Base-by-base conservation (phyloP, 2,113 vertebrate genomes). In the Oxyruncus cristatus region DNA sequence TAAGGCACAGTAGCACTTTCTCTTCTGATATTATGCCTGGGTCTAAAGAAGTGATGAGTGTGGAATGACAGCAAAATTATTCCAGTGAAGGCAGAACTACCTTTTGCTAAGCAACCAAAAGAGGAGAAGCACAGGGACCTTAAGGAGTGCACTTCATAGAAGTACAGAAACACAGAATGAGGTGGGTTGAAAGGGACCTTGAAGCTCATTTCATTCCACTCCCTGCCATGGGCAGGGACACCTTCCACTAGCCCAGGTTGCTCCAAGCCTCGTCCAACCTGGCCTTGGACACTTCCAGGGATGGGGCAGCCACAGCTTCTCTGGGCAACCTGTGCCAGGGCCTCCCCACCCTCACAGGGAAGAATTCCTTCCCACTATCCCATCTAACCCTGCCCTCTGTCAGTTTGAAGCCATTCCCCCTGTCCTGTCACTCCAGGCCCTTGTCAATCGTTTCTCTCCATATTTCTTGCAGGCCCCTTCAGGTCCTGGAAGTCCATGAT, bases 121-220 rank as follows among this genome's bases (percentile, higher is more conserved):
- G 22, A 73, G 30, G 26, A 66, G 16, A 47, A 79, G 47, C 27
- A 55, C 5, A 1, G 0, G 0, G 13, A 9, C 58, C 49, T 88
- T 41, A n/a, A 37, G 20, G 8, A 88, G 8, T 18, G 3, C 16
- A 39, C 35, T 80, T 67, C 53, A 53, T 3, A 61, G 16, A 81
- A 39, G 18, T 11, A 6, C 5, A 23, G n/a, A 47, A 50, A 5
- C 20, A 9, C 19, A 18, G 6, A 46, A 21, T 30, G 46, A 7
- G 0, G 35, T 52, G 37, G 6, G 23, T 20, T 52, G 23, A 7
- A 0, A 59, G 4, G 22, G 5, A 19, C 18, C 0, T 15, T 0
- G 14, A 33, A 44, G 2, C 0, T 0, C 44, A 59, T 0, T 35
- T 11, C 3, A 1, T 5, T 0, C 49, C 41, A 26, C 75, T 47